Conservation (phyloP, 2,113 vertebrate species). For the Oryzias javanicus region DNA sequence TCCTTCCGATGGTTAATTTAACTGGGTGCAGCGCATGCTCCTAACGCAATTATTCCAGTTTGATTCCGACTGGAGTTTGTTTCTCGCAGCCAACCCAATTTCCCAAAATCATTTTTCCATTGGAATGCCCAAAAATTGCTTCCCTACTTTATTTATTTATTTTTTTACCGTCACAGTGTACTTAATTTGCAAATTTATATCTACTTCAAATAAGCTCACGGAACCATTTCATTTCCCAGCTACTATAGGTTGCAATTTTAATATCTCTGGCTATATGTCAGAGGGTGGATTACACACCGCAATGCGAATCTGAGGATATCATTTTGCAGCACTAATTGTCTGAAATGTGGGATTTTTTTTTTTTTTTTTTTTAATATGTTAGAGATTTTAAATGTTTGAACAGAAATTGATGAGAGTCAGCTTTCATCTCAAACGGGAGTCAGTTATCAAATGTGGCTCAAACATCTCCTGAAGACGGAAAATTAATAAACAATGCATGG, state of each 20-base stretch:
- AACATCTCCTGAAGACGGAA: conserved; percentile 22
- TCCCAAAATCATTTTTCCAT: conserved; percentile 1
- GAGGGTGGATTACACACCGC: too few relatives aligned
- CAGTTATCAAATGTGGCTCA: conserved; percentile 21
- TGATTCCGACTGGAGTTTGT: neutral
- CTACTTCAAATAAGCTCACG: too few relatives aligned
- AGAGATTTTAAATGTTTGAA: neutral
- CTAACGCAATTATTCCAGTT: neutral
- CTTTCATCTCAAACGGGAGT: conserved; percentile 13
- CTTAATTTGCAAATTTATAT: too few relatives aligned
- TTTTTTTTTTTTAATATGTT: neutral
- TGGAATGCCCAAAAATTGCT: neutral
- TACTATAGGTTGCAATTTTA: too few relatives aligned
- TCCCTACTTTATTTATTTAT: too few relatives aligned
- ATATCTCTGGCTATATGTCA: too few relatives aligned
- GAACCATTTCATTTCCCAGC: too few relatives aligned
- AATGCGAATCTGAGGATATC: too few relatives aligned
- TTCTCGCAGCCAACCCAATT: neutral
- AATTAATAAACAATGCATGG: conserved; percentile 31
- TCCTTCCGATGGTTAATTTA: too few relatives aligned
- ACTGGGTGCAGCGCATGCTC: too few relatives aligned
- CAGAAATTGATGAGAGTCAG: conserved; percentile 4
- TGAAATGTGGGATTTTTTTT: neutral
- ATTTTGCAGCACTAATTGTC: neutral
- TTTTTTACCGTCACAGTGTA: too few relatives aligned